phyloP scores from a whole-genome alignment of 2,888 invertebrate species.

The Calephelis perditalis region DNA sequence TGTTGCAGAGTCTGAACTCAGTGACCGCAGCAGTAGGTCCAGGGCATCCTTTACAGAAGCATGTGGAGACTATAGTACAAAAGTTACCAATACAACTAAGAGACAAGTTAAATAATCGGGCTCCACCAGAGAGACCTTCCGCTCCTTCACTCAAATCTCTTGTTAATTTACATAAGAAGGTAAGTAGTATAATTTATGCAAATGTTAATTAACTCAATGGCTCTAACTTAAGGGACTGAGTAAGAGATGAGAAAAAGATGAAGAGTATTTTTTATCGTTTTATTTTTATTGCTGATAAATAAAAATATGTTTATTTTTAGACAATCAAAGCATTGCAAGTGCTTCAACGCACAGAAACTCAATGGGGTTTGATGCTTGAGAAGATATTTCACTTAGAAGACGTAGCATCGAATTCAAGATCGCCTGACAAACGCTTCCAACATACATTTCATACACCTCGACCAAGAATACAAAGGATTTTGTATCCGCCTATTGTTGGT shows the following conservation, averaged over 20 bases:
- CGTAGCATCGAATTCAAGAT: conserved; percentile 85
- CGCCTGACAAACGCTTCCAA: conserved; percentile 78
- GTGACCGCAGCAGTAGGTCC: conserved; percentile 86
- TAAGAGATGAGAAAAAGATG: no score
- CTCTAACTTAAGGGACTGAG: no score
- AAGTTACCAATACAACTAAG: conserved; percentile 90
- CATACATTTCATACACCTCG: conserved; percentile 83
- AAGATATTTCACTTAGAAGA: conserved; percentile 92
- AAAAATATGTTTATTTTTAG: conserved; percentile 44
- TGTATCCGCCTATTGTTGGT: conserved; percentile 84
- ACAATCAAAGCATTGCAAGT: conserved; percentile 93
- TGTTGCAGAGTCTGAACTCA: conserved; percentile 87
- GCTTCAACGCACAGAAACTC: conserved; percentile 95
- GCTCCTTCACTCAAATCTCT: conserved; percentile 89
- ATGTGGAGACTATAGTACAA: conserved; percentile 92
- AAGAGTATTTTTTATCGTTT: no score
- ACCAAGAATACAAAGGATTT: conserved; percentile 74
- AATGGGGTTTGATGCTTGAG: conserved; percentile 92
- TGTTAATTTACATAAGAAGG: conserved; percentile 93
- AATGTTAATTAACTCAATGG: no score
- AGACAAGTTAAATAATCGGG: conserved; percentile 82
- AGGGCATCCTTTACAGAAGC: conserved; percentile 85
- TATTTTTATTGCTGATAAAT: no score
- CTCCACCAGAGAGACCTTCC: conserved; percentile 76
- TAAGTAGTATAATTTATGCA: conserved; percentile 42